Conservation (phyloP, 2,113 vertebrate species). For the Myotis davidii region DNA sequence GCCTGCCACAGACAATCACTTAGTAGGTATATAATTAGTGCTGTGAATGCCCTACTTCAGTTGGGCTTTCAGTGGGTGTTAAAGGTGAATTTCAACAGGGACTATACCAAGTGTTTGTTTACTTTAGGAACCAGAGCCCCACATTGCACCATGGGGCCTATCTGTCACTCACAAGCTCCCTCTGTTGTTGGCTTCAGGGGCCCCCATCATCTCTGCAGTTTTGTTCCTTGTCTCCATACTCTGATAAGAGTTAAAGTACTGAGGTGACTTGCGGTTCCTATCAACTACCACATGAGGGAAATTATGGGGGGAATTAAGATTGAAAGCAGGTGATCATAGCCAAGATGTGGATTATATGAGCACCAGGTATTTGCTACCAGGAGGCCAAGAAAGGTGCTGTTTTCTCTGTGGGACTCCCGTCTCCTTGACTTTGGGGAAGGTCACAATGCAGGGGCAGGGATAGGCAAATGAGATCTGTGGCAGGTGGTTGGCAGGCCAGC, state of each 20-base stretch:
- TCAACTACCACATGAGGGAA: background rate
- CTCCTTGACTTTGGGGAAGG: background rate
- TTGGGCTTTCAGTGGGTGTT: background rate
- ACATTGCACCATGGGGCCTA: background rate
- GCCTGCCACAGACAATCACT: background rate
- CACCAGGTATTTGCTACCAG: background rate
- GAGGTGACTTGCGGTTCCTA: background rate
- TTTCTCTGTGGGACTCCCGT: background rate
- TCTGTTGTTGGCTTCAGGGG: background rate
- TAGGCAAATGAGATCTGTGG: background rate
- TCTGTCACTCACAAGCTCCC: background rate
- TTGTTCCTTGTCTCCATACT: background rate
- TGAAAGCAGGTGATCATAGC: background rate
- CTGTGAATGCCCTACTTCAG: background rate
- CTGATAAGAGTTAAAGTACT: background rate
- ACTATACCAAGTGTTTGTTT: background rate
- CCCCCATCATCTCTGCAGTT: too few species aligned
- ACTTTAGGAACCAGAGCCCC: background rate
- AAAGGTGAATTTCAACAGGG: background rate
- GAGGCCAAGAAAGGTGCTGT: background rate
- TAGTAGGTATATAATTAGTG: background rate
- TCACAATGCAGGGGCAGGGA: rapidly evolving
- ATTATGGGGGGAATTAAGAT: background rate
- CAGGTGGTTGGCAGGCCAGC: background rate
- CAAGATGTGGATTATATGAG: background rate